Evolutionary conservation across 2,113 vertebrate species (phyloP), one percentile per base, ranked within the genome.

Genomic region (Thinocorus orbignyianus): DNA sequence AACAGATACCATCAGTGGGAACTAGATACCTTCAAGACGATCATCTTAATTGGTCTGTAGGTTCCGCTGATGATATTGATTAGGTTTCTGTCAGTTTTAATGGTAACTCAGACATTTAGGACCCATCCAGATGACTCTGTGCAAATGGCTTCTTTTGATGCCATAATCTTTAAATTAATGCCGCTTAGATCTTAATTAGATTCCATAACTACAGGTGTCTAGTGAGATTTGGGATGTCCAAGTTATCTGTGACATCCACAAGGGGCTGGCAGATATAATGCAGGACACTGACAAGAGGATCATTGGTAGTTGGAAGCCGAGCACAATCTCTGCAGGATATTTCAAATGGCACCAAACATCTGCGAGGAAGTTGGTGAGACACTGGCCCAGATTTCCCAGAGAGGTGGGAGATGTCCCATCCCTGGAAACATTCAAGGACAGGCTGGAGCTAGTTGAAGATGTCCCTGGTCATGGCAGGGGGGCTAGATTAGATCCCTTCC

Each of bases 121-220:
- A 57, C 26, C 13, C 14, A 71, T 35, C 42, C 44, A 69, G 48
- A 52, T 0, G 10, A 76, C 39, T 65, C 44, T 1, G 4, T 0
- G 0, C 20, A 18, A 82, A 44, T 18, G 33, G 6, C 28, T 88
- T 48, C 61, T 61, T 66, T 71, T 80, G 41, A 22, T 52, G 57
- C 19, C 52, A 76, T 42, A 72, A 81, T 78, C 37, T 84, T 42
- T 70, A 46, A 84, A 70, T n/a, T 5, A 88, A 65, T 77, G n/a
- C 61, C 82, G 76, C 44, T 65, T 69, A 76, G 24, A 23, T 35
- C 26, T 71, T 76, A 79, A 91, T 68, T 94, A 57, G 49, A 77
- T 61, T 88, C 30, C 14, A 33, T 31, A 88, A 49, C 20, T 54
- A n/a, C 13, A 80, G 23, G 41, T 70, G 37, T 46, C 31, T 18